A percentile compares a stretch with the other conserved stretches of the same genome.
These are phyloP conservation scores for Hermaeophaga mercurialis DNA, from an alignment of 2,888 invertebrate genomes.

Conservation along the genomic window DNA sequence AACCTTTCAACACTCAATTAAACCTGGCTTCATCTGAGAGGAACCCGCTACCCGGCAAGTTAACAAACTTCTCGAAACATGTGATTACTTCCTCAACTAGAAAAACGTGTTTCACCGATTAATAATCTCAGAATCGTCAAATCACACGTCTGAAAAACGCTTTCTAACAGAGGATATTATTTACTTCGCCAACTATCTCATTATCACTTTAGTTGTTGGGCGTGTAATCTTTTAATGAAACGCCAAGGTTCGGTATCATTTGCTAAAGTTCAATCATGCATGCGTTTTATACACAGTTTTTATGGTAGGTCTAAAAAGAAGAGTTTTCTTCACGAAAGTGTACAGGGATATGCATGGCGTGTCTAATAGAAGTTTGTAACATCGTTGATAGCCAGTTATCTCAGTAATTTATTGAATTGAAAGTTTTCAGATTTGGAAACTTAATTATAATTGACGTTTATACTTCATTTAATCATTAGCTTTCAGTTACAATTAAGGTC, in stretches of 20 bases:
- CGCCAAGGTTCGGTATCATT: conserved; percentile 24
- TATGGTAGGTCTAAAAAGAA: neutral
- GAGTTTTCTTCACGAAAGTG: neutral
- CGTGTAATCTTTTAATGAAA: conserved; percentile 27
- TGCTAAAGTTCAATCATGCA: conserved; percentile 27
- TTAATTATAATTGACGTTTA: no score
- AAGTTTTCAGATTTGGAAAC: no score
- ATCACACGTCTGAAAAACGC: conserved; percentile 29
- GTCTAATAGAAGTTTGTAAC: neutral
- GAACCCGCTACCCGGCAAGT: neutral
- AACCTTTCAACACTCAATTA: conserved; percentile 3
- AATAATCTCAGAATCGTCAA: conserved; percentile 25
- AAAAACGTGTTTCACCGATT: conserved; percentile 20
- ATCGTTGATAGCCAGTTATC: no score
- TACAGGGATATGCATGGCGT: neutral
- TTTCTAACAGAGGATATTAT: conserved; percentile 27
- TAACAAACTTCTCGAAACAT: conserved; percentile 17
- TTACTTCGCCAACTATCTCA: conserved; percentile 20
- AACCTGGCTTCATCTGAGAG: neutral
- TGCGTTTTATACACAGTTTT: conserved; percentile 5
- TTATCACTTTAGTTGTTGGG: conserved; percentile 28
- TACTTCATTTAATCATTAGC: no score
- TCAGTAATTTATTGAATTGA: no score
- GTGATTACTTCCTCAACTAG: conserved; percentile 24
- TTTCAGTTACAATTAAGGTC: no score